Conservation (phyloP, 2,888 invertebrate genomes). For the Xylocampa areola region DNA sequence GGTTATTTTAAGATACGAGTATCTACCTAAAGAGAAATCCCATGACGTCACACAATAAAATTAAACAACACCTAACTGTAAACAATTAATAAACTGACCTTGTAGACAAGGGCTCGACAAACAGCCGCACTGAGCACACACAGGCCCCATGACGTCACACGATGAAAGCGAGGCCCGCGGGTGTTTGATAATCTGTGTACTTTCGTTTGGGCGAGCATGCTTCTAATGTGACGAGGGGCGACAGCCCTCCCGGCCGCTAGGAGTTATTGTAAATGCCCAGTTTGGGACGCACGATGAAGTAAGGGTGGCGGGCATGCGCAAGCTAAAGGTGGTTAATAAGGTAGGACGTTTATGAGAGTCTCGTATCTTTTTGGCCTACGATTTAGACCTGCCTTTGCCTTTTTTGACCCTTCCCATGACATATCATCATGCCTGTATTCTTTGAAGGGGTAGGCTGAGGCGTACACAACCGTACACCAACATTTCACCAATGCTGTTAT, state of each 20-base stretch:
- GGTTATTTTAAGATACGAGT: no score
- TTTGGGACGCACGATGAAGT: neutral
- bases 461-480: no score
- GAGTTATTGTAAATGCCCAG: conserved; percentile 7
- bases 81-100: conserved; percentile 10
- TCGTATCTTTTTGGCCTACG: no score
- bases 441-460: no score
- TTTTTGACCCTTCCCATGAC: no score
- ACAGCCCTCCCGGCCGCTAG: conserved; percentile 35
- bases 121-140: conserved; percentile 8
- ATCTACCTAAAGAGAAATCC: no score
- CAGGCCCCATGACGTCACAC: conserved; percentile 13
- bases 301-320: neutral
- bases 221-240: conserved; percentile 39
- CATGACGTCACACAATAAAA: neutral
- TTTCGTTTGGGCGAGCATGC: conserved; percentile 21
- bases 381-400: no score
- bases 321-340: neutral
- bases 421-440: no score
- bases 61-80: conserved; percentile 11
- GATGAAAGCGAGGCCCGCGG: conserved; percentile 50
- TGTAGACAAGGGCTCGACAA: conserved; percentile 8
- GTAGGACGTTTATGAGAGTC: neutral
- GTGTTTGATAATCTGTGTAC: conserved; percentile 38
- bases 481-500: no score